Evolutionary conservation across 2,113 vertebrate species (phyloP), one percentile per base, ranked within the genome.

Genomic region (Rhinichthys klamathensis): DNA sequence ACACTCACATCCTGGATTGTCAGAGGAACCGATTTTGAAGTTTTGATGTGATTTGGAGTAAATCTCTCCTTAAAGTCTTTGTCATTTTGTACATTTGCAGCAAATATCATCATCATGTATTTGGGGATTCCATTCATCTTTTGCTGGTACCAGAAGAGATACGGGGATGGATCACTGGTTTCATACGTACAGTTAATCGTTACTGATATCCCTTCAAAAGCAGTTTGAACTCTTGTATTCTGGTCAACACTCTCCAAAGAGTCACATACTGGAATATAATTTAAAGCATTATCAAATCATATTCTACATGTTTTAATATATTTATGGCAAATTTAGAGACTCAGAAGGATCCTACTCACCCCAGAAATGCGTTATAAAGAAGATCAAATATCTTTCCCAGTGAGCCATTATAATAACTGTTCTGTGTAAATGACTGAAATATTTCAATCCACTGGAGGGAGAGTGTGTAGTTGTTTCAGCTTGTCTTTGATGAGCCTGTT

Each of bases 111-210:
- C 7, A 70, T 78, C 10, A 85, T 80, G 54, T 72, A 1, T 58
- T 86, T 49, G 2, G 69, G 77, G 38, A 35, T 38, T n/a, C 41
- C 70, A 7, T 82, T 86, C 13, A 21, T 3, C 1, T 46, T n/a
- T 76, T 82, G 69, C 21, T 75, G 72, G 85, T 86, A 86, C 85
- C 85, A 86, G 79, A 54, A 65, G 41, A 86, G 72, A 76, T 32
- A 46, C 1, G 85, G 70, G 4, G 72, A 38, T 56, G 15, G 44
- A 49, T 67, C 65, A 38, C 63, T 51, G 70, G 70, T 86, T 49
- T 86, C 10, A 58, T 86, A 82, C 30, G 7, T 35, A 25, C 85
- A 86, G 5, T 61, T 63, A 16, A 86, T 74, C 4, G 15, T 82
- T 32, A 82, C 69, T 18, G 27, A 61, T 65, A 16, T 21, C 16